Conservation (phyloP, 2,888 invertebrate genomes). For the Cenopis cana region DNA sequence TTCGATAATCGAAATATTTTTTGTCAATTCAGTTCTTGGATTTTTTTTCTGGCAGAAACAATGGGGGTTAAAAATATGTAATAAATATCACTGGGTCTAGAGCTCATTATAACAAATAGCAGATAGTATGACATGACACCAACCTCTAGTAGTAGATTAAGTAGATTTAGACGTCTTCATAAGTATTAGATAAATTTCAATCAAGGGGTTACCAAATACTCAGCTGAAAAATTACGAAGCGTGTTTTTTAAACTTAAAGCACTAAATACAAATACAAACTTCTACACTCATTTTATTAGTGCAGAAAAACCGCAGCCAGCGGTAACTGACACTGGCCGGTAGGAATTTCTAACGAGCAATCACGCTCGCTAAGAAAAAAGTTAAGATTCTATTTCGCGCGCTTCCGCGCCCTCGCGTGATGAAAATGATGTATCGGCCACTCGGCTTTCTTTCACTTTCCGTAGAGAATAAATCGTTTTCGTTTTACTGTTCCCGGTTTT, state of each 20-base stretch:
- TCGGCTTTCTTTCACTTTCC: conserved; percentile 46
- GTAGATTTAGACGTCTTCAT: too few species aligned
- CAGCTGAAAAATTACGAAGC: neutral
- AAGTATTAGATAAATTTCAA: neutral
- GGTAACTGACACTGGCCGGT: conserved; percentile 47
- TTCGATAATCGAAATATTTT: too few species aligned
- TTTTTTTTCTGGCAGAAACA: too few species aligned
- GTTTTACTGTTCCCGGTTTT: conserved; percentile 39
- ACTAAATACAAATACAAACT: conserved; percentile 17
- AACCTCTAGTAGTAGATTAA: too few species aligned
- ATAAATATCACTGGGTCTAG: too few species aligned
- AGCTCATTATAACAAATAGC: too few species aligned
- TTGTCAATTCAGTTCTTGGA: too few species aligned
- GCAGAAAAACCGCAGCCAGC: conserved; percentile 29
- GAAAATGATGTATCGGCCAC: conserved; percentile 46
- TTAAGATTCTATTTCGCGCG: conserved; percentile 44
- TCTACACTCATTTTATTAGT: conserved; percentile 1
- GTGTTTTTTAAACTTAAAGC: neutral
- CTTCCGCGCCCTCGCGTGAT: conserved; percentile 46
- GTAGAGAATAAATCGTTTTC: conserved; percentile 39
- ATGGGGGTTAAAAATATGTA: too few species aligned
- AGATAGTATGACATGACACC: too few species aligned
- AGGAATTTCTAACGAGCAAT: conserved; percentile 41
- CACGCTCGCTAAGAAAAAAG: conserved; percentile 45
- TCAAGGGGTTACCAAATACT: neutral